phyloP scores from a whole-genome alignment of 2,797 vertebrate genomes.

The Acrossocheilus fasciatus region DNA sequence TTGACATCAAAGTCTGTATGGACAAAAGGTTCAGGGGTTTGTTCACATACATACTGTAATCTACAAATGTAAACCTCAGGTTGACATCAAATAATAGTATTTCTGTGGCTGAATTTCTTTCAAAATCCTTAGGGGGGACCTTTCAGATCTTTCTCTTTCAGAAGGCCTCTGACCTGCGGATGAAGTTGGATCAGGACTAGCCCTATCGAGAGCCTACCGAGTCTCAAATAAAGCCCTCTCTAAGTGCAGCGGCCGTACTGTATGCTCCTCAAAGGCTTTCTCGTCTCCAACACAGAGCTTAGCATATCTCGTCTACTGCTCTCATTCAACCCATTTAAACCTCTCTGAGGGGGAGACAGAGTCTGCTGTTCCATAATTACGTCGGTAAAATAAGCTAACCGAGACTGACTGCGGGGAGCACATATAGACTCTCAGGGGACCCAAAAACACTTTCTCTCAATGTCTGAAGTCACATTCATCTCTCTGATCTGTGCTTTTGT shows the following conservation, averaged over 20 bases:
- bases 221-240: conserved; percentile 9
- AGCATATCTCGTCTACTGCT: conserved; percentile 61
- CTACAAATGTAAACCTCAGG: not conserved
- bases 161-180: conserved; percentile 13
- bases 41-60: not conserved
- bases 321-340: conserved; percentile 63
- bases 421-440: not conserved
- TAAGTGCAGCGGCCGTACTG: not conserved
- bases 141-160: not conserved
- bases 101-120: not conserved
- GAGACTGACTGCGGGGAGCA: conserved; percentile 12
- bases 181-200: conserved; percentile 24
- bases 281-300: conserved; percentile 73
- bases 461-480: not conserved
- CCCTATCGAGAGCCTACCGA: not conserved
- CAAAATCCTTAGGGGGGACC: conserved; percentile 10
- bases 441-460: conserved; percentile 28
- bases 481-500: not conserved
- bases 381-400: conserved; percentile 19
- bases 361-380: conserved; percentile 25
- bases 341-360: conserved; percentile 20
- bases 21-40: not conserved
- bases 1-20: not conserved
- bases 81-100: conserved; percentile 1
- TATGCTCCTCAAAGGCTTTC: conserved; percentile 71